Conservation (phyloP, 2,113 vertebrate species). For the Naja naja region DNA sequence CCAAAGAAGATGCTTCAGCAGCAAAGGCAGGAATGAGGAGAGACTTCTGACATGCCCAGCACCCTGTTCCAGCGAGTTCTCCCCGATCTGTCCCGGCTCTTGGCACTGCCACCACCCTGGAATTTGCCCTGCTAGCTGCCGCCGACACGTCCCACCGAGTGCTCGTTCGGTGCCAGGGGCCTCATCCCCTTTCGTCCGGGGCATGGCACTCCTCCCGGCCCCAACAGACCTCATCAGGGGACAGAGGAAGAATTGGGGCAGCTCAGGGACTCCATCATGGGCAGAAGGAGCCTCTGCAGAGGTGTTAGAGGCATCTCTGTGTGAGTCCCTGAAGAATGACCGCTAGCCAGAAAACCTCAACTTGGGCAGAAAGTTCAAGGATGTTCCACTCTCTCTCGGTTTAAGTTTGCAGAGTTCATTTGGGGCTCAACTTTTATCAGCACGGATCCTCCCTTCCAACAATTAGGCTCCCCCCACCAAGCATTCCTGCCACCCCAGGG, state of each 20-base stretch:
- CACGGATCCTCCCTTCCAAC: neutral
- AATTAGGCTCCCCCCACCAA: neutral
- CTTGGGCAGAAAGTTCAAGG: neutral
- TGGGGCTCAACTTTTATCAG: neutral
- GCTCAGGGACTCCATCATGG: neutral
- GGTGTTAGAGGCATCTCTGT: neutral
- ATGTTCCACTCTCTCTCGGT: neutral
- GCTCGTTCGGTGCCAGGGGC: neutral
- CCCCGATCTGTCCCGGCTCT: neutral
- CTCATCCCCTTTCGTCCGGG: neutral
- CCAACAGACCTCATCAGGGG: neutral
- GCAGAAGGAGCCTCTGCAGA: neutral
- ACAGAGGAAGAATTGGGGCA: neutral
- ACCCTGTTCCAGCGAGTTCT: neutral
- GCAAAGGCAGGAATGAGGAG: neutral
- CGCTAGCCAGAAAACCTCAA: neutral
- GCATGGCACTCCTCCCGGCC: neutral
- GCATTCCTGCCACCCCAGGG: neutral
- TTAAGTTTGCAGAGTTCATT: neutral
- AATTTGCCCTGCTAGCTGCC: neutral
- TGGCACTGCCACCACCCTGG: neutral
- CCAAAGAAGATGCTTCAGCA: neutral
- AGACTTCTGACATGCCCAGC: neutral
- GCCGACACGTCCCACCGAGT: neutral
- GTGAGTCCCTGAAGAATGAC: neutral